These are phyloP conservation scores for Gymnothorax reevesii DNA, from an alignment of 2,797 vertebrate species.

Conservation along the genomic window DNA sequence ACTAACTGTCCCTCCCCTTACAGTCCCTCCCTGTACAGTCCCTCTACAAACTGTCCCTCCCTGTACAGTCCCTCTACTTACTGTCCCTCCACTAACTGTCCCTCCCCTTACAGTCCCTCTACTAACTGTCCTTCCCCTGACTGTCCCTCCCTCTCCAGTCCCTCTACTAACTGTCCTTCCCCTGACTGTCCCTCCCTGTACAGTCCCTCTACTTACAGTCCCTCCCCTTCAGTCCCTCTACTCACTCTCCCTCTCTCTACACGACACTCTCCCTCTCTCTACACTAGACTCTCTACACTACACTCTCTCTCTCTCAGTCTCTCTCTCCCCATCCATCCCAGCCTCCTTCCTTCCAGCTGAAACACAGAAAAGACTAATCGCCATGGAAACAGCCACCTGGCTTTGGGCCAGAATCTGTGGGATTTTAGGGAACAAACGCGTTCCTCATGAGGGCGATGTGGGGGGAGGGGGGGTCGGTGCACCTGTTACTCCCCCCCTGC, in stretches of 20 bases:
- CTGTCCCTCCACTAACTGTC: too few relatives aligned
- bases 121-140: too few relatives aligned
- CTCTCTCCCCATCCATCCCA: background rate
- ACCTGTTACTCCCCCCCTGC: background rate
- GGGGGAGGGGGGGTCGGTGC: background rate
- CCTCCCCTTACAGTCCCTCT: too few relatives aligned
- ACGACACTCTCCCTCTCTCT: background rate
- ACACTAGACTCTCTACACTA: background rate
- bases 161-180: too few relatives aligned
- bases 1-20: too few relatives aligned
- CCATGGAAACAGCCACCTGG: slow-evolving; percentile 15
- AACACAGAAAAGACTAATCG: background rate
- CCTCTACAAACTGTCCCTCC: too few relatives aligned
- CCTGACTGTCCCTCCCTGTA: too few relatives aligned
- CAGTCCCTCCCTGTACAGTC: too few relatives aligned
- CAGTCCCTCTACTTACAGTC: too few relatives aligned
- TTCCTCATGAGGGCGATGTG: background rate
- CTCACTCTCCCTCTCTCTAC: background rate
- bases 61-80: too few relatives aligned
- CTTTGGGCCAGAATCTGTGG: background rate
- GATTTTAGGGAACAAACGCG: background rate
- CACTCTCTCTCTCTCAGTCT: background rate
- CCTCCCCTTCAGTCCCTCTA: too few relatives aligned
- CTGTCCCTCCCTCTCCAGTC: too few relatives aligned
- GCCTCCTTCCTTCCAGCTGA: background rate